phyloP scores from a whole-genome alignment of 2,888 invertebrate genomes.

The Ctenicera cuprea region DNA sequence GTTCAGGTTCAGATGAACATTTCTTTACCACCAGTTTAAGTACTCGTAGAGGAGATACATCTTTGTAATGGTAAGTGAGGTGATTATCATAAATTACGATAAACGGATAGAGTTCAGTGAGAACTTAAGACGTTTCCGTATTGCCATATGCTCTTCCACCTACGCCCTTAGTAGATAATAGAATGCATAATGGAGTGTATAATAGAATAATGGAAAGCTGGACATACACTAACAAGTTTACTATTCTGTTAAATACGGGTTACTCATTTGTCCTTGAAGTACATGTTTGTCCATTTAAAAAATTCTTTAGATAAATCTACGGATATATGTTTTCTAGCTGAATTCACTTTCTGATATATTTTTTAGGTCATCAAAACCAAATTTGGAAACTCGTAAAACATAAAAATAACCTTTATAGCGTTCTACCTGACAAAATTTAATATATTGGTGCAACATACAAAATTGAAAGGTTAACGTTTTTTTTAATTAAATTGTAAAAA shows the following conservation, averaged over 20 bases:
- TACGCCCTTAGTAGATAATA: conserved; percentile 50
- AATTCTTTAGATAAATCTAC: background rate
- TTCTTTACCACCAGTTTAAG: conserved; percentile 50
- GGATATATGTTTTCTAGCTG: background rate
- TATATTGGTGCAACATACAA: background rate
- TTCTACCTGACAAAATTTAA: background rate
- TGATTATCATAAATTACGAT: conserved; percentile 58
- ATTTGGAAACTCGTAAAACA: conserved; percentile 1
- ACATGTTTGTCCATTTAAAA: background rate
- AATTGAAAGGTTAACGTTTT: background rate
- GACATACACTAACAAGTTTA: conserved; percentile 31
- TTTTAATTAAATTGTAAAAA: too few relatives aligned
- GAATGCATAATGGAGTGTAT: conserved; percentile 51
- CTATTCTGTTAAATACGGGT: conserved; percentile 15
- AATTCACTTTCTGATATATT: background rate
- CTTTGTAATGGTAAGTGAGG: conserved; percentile 54
- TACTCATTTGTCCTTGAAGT: conserved; percentile 21
- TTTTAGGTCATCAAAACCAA: background rate
- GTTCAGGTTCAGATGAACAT: conserved; percentile 39
- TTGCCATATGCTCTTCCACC: conserved; percentile 57
- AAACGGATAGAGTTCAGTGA: conserved; percentile 54
- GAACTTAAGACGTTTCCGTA: conserved; percentile 56
- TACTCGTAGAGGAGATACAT: conserved; percentile 53
- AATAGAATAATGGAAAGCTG: conserved; percentile 35
- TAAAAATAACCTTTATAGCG: background rate